phyloP scores from a whole-genome alignment of 2,888 invertebrate genomes.

The Cantharis rustica region DNA sequence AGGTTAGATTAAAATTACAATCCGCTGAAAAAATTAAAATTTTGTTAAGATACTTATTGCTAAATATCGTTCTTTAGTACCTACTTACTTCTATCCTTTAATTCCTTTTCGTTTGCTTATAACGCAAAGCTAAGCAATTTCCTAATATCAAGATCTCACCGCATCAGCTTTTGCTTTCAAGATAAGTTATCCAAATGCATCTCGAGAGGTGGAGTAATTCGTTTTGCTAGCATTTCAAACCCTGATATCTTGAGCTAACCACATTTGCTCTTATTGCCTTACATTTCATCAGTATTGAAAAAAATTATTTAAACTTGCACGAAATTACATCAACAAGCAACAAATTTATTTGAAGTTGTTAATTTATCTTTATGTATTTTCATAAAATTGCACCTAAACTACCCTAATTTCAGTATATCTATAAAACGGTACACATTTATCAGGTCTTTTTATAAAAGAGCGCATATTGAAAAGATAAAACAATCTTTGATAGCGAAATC shows the following conservation, averaged over 20 bases:
- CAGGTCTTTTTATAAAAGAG: background rate
- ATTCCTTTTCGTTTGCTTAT: constrained; percentile 9
- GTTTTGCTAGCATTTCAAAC: constrained; percentile 17
- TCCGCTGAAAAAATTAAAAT: background rate
- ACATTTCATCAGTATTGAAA: constrained; percentile 5
- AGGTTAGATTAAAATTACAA: background rate
- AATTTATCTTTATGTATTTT: background rate
- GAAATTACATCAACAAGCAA: background rate
- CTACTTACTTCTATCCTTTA: constrained; percentile 6
- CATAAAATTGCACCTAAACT: background rate
- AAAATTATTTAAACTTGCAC: constrained; percentile 6
- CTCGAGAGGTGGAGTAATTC: constrained; percentile 23
- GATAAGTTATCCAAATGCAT: constrained; percentile 24
- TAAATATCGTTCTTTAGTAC: background rate
- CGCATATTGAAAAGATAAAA: background rate
- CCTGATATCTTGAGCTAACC: constrained; percentile 14
- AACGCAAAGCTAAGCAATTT: constrained; percentile 9
- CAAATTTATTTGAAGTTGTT: background rate
- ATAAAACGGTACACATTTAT: background rate
- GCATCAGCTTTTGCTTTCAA: constrained; percentile 22
- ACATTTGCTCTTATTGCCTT: constrained; percentile 5
- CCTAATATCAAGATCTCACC: constrained; percentile 20
- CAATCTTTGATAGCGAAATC: background rate
- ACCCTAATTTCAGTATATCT: background rate
- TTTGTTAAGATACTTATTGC: background rate